Evolutionary conservation across 2,113 vertebrate genomes (phyloP).

Genomic region (Oncorhynchus kisutch): DNA sequence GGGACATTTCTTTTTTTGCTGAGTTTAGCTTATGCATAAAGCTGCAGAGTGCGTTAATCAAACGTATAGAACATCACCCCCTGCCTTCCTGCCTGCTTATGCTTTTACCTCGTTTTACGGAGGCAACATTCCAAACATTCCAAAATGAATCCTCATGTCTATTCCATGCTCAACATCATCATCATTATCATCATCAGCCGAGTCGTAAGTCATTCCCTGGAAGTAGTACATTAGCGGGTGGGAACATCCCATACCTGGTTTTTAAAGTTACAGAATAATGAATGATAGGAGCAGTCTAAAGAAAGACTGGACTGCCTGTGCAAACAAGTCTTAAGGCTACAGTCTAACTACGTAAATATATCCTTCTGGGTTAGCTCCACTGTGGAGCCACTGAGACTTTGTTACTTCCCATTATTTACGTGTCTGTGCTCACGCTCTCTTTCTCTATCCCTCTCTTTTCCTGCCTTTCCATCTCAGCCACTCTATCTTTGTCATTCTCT

Average conservation of each 20-base stretch:
- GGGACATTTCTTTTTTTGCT: no score
- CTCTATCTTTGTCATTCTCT: conserved; percentile 2
- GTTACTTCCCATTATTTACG: conserved; percentile 79
- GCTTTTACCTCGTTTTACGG: conserved; percentile 11
- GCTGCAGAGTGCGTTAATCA: conserved; percentile 37
- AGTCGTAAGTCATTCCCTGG: conserved; percentile 33
- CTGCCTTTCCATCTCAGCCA: conserved; percentile 41
- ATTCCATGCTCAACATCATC: conserved; percentile 5
- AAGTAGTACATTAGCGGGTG: neutral
- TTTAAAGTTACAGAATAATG: conserved; percentile 52
- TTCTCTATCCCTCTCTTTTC: conserved; percentile 39
- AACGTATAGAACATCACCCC: conserved; percentile 28
- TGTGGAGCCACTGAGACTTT: conserved; percentile 66
- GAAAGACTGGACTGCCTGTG: conserved; percentile 52
- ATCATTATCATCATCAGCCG: neutral
- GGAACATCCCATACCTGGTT: conserved; percentile 17
- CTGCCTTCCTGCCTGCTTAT: no score
- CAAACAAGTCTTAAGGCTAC: conserved; percentile 70
- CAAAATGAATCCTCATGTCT: conserved; percentile 27
- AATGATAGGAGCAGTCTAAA: conserved; percentile 49
- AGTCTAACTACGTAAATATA: conserved; percentile 69
- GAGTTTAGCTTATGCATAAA: conserved; percentile 32
- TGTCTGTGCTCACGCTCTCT: conserved; percentile 71
- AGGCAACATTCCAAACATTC: conserved; percentile 37
- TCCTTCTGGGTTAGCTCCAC: conserved; percentile 75